phyloP scores from a whole-genome alignment of 2,113 vertebrate species.

The Agapornis roseicollis region DNA sequence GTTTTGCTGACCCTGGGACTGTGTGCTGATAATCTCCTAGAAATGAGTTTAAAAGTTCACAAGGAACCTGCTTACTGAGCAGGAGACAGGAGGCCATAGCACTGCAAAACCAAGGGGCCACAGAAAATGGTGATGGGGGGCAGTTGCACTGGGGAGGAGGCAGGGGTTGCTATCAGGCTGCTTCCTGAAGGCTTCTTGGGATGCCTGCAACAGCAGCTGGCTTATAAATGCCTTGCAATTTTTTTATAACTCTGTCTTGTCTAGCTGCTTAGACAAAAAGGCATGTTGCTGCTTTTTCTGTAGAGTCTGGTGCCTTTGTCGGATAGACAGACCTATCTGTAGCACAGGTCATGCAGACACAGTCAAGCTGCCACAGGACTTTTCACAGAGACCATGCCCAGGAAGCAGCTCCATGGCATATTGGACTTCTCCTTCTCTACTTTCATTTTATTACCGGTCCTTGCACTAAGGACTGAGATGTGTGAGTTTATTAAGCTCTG shows the following conservation, averaged over 20 bases:
- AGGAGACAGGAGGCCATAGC: not conserved
- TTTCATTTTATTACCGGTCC: not conserved
- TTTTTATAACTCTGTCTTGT: not conserved
- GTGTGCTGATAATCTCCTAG: not conserved
- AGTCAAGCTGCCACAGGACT: not conserved
- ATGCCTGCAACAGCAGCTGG: not conserved
- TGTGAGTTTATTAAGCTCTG: not conserved
- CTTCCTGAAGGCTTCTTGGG: not conserved
- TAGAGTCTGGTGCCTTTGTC: not conserved
- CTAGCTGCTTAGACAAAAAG: not conserved
- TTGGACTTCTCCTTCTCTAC: not conserved
- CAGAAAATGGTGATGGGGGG: fast-evolving
- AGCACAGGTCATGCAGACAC: not conserved
- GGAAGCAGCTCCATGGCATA: not conserved
- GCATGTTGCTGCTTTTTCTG: not conserved
- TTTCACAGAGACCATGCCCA: not conserved
- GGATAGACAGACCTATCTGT: not conserved
- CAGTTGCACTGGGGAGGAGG: not conserved
- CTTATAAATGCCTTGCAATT: not conserved
- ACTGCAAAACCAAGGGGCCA: not conserved
- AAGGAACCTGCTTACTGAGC: not conserved
- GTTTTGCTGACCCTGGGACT: not conserved
- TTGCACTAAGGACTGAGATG: not conserved
- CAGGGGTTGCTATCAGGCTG: not conserved
- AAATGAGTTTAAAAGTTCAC: not conserved